Evolutionary conservation across 2,113 vertebrate genomes (phyloP).

Genomic region (Sprattus sprattus): DNA sequence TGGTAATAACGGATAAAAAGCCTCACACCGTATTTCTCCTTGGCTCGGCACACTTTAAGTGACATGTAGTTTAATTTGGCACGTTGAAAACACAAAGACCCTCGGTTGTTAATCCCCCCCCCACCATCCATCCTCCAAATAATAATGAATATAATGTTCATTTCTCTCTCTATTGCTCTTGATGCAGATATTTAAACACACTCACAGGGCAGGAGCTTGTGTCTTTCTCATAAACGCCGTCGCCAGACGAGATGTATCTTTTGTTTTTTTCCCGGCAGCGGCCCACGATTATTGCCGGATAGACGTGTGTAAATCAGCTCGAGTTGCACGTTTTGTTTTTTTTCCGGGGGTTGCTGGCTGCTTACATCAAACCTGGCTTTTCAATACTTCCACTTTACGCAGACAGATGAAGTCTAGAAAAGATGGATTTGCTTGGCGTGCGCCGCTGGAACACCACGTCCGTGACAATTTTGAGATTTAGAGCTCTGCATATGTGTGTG

Average conservation of each 20-base stretch:
- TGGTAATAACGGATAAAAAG: conserved; percentile 20
- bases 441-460: conserved; percentile 5
- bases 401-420: conserved; percentile 2
- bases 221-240: conserved; percentile 1
- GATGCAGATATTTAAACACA: conserved; percentile 5
- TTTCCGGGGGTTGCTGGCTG: neutral
- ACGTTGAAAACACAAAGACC: neutral
- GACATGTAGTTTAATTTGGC: neutral
- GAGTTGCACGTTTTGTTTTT: neutral
- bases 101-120: neutral
- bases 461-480: conserved; percentile 29
- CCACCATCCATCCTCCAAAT: neutral
- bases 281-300: neutral
- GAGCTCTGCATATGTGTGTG: neutral
- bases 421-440: conserved; percentile 14
- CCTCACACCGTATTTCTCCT: neutral
- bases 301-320: neutral
- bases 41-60: neutral
- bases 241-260: neutral
- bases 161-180: neutral
- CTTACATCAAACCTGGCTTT: neutral
- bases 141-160: neutral
- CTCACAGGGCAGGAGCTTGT: neutral
- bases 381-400: conserved; percentile 23
- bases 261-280: neutral